Percentiles rank a stretch among this genome's conserved stretches.
These are phyloP conservation scores for Genyomyrus donnyi DNA, from an alignment of 2,113 vertebrate genomes.

Conservation along the genomic window DNA sequence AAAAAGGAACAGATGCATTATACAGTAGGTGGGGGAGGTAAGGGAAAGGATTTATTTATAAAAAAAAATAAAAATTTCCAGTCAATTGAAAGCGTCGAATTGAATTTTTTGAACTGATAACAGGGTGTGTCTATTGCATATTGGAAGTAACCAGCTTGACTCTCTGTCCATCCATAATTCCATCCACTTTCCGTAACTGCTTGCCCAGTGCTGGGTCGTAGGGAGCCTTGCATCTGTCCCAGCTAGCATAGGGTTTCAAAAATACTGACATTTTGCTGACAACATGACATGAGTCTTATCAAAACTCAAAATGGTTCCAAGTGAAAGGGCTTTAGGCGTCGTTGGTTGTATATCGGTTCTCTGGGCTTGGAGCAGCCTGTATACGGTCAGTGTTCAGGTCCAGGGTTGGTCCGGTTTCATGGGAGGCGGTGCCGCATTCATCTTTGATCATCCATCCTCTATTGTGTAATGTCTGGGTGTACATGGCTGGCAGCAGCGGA, in stretches of 20 bases:
- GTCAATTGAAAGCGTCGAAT: neutral
- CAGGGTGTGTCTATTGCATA: neutral
- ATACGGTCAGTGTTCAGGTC: neutral
- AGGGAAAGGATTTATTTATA: neutral
- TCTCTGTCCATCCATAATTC: neutral
- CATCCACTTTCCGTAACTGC: neutral
- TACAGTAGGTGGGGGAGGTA: neutral
- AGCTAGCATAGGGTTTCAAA: neutral
- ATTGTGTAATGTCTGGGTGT: neutral
- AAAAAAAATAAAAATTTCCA: neutral
- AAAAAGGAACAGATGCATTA: neutral
- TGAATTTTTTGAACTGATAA: neutral
- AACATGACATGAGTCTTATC: neutral
- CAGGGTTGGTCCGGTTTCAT: neutral
- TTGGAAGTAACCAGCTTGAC: neutral
- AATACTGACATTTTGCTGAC: neutral
- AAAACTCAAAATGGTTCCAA: neutral
- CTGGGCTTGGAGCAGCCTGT: neutral
- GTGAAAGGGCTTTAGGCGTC: neutral
- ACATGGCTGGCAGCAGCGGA: neutral
- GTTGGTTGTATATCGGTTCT: neutral
- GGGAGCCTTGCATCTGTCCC: neutral
- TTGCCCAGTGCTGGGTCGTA: neutral
- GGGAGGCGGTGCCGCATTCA: neutral
- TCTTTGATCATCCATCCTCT: conserved; percentile 1